A percentile compares a stretch with the other conserved stretches of the same genome.
Evolutionary conservation across 2,888 invertebrate genomes (phyloP).

Genomic region (Nomada goodeniana): DNA sequence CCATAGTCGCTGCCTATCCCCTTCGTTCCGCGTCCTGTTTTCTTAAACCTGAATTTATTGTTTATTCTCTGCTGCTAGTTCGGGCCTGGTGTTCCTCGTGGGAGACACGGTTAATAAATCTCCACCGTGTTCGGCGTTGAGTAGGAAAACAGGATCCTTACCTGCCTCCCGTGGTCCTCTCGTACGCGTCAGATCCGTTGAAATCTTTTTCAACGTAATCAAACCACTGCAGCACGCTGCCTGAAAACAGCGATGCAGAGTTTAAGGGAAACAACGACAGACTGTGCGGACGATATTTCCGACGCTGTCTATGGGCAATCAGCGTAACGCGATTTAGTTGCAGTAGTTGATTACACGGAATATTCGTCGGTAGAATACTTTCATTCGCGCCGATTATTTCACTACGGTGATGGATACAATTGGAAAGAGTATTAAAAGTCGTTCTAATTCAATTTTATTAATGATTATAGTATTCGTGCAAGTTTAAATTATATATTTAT

Average conservation of each 20-base stretch:
- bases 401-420: too few species aligned
- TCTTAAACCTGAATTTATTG: constrained; percentile 74
- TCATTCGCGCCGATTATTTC: too few species aligned
- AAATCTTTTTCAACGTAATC: constrained; percentile 44
- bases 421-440: too few species aligned
- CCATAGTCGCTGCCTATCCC: constrained; percentile 31
- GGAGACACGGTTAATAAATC: constrained; percentile 73
- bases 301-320: background rate
- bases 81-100: constrained; percentile 66
- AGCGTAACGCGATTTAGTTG: background rate
- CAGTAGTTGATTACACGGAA: background rate
- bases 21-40: constrained; percentile 57
- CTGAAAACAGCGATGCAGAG: background rate
- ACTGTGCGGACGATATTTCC: background rate
- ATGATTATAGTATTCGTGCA: too few species aligned
- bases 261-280: constrained; percentile 31
- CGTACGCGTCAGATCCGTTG: constrained; percentile 58
- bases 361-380: too few species aligned
- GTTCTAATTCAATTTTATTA: too few species aligned
- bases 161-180: constrained; percentile 1
- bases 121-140: constrained; percentile 65
- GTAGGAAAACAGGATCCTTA: constrained; percentile 63
- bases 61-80: constrained; percentile 63
- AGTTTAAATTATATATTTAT: too few species aligned
- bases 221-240: background rate